Percentiles rank a stretch among this genome's conserved stretches.
These are phyloP conservation scores for Platanista minor DNA, from an alignment of 2,113 vertebrate genomes.

Conservation along the genomic window DNA sequence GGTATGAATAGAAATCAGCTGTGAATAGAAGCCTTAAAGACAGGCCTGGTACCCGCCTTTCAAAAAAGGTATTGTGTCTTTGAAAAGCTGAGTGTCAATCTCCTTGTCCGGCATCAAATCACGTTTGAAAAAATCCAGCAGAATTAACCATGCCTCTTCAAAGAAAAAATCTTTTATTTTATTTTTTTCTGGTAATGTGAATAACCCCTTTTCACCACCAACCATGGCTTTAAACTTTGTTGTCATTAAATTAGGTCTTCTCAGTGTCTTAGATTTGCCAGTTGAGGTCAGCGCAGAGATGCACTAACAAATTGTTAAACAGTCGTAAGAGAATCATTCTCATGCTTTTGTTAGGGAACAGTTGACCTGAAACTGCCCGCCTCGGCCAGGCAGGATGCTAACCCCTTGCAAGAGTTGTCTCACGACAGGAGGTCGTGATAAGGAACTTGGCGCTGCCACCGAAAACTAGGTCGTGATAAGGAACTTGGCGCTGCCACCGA, in stretches of 20 bases:
- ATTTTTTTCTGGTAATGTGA: neutral
- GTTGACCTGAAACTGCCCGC: neutral
- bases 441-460: neutral
- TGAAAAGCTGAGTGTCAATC: fast-evolving
- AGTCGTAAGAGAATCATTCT: neutral
- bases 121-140: neutral
- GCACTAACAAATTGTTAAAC: neutral
- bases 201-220: neutral
- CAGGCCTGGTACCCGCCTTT: neutral
- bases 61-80: neutral
- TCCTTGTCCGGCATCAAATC: neutral
- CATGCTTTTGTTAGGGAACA: neutral
- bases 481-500: neutral
- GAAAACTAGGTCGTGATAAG: neutral
- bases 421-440: neutral
- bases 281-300: neutral
- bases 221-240: neutral
- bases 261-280: neutral
- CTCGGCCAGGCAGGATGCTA: neutral
- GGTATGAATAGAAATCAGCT: neutral
- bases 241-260: neutral
- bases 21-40: neutral
- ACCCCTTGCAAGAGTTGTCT: neutral
- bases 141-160: neutral
- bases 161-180: neutral